Base-by-base conservation (phyloP, 2,888 invertebrate genomes). In the Pollenia griseotomentosa region DNA sequence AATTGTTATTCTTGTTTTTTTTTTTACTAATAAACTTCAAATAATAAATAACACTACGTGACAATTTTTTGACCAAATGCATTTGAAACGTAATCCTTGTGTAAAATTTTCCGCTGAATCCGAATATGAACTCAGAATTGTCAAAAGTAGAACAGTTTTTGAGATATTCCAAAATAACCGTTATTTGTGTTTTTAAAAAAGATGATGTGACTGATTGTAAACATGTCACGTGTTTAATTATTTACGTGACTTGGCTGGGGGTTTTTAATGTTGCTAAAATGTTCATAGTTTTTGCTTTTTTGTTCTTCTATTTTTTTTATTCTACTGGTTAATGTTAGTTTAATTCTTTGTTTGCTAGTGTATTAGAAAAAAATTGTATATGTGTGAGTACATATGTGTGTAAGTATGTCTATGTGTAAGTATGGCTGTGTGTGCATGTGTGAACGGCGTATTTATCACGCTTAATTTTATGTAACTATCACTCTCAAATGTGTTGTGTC, bases 191-290 rank as follows among this genome's bases (percentile, higher is more conserved):
- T n/a, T n/a, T n/a, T n/a, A n/a, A n/a, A n/a, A n/a, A n/a, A n/a
- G n/a, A n/a, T n/a, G n/a, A n/a, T n/a, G n/a, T n/a, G n/a, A n/a
- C n/a, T n/a, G n/a, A n/a, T 88, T 86, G 91, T 90, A 92, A 92
- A 92, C 93, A 92, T 93, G 93, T 93, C 93, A 93, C 92, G 92
- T 92, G 92, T 91, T 93, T 93, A 93, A 93, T 93, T 93, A 93
- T 93, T 93, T 93, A 93, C 93, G 93, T 93, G 93, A 93, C 93
- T 92, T 93, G 91, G 91, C 91, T 92, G 90, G 90, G 88, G 89
- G 23, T 90, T 90, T 89, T 68, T 73, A 73, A 77, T 68, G 71
- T 77, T 53, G 59, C 48, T 70, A 42, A 63, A 77, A 65, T 73
- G 44, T 71, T 23, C n/a, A 40, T 48, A 16, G 57, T 53, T 55